Evolutionary conservation across 2,797 vertebrate species (phyloP), one percentile per base, ranked within the genome.

Genomic region (Leucoraja ocellata): DNA sequence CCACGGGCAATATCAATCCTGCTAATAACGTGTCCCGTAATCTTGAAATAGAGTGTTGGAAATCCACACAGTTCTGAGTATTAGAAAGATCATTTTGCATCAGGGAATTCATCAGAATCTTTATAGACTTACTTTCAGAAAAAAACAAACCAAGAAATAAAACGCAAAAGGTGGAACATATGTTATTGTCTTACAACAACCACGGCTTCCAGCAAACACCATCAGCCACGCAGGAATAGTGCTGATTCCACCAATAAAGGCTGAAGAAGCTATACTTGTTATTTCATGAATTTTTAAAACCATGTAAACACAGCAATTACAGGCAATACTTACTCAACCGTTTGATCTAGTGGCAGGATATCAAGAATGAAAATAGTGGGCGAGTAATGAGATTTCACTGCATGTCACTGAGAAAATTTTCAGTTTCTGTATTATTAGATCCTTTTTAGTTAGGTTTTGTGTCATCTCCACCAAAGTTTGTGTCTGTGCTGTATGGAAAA

Each of bases 181-280:
- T 94, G 93, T 84, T 93, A 23, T 76, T 95, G 94, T 93, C 91
- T 93, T 93, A 94, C 93, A 54, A 8, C 84, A 93, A 93, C 77
- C 23, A 11, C 32, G 93, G 80, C 32, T 94, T 54, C 8, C 93
- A 79, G 79, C 93, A 93, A 58, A 76, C 94, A 23, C 94, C 95
- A 94, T 93, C 93, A 93, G 46, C 93, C 21, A 93, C 7, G 94
- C 78, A 93, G 93, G 93, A 84, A 93, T 95, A 94, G 84, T 94
- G 39, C 68, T 95, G 93, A 94, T 94, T 93, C 94, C 63, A 93
- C 91, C 93, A 93, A 63, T 94, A 93, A 86, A 93, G 94, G 25
- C 94, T 94, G 91, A 94, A 94, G 93, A 94, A 94, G 93, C 61
- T 83, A 93, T 94, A 79, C 94, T 93, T 78, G 28, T 94, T 92